Evolutionary conservation across 1,140 invertebrate genomes (phyloP).

Genomic region (Lasaia peninsularis): DNA sequence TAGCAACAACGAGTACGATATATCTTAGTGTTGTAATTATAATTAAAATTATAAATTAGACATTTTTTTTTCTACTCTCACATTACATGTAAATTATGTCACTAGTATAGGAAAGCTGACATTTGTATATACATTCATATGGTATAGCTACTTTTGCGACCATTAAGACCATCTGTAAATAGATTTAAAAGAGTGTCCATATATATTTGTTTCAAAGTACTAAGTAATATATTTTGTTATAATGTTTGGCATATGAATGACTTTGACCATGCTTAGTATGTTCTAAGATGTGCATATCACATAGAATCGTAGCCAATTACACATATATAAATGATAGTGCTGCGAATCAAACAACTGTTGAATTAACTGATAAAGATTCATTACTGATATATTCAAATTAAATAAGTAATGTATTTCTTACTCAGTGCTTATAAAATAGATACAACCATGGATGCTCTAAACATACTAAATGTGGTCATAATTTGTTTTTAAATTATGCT

Average conservation of each 20-base stretch:
- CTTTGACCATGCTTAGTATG: slow-evolving; percentile 4
- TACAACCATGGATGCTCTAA: neutral
- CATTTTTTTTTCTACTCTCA: slow-evolving; percentile 1
- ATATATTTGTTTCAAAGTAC: slow-evolving; percentile 8
- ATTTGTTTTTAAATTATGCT: neutral
- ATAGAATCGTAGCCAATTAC: neutral
- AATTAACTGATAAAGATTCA: too few relatives aligned
- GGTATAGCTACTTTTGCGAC: neutral
- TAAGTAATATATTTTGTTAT: slow-evolving; percentile 10
- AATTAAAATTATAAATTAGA: too few relatives aligned
- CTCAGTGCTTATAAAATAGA: neutral
- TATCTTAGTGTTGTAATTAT: too few relatives aligned
- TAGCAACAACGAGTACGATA: too few relatives aligned
- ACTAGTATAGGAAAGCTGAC: neutral
- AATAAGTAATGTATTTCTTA: neutral
- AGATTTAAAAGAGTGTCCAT: neutral
- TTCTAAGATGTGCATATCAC: neutral
- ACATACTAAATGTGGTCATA: slow-evolving; percentile 4
- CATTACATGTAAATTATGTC: neutral
- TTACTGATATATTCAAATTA: too few relatives aligned
- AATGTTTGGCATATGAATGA: slow-evolving; percentile 3
- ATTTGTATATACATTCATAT: slow-evolving; percentile 1
- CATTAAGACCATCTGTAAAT: neutral
- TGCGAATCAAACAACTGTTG: neutral
- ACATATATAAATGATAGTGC: neutral